These are phyloP conservation scores for Anniella stebbinsi DNA, from an alignment of 2,797 vertebrate species.

Conservation along the genomic window DNA sequence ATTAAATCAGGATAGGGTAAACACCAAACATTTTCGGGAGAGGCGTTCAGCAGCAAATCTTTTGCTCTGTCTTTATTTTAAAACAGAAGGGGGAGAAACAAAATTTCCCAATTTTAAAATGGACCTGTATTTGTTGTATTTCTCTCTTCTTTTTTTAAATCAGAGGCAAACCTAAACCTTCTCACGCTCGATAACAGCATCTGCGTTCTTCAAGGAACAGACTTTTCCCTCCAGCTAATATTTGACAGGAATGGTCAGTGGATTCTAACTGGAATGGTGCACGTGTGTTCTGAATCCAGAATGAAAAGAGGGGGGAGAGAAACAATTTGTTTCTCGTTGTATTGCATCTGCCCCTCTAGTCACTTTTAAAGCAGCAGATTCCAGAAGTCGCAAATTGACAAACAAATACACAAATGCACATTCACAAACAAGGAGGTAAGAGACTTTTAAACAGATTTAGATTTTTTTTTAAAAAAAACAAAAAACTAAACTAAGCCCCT, in stretches of 20 bases:
- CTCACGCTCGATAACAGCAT: constrained; percentile 70
- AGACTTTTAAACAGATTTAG: constrained; percentile 70
- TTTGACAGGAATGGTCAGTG: constrained; percentile 80
- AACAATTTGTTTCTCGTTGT: constrained; percentile 74
- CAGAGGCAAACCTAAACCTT: constrained; percentile 43
- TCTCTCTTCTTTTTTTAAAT: constrained; percentile 48
- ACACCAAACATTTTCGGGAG: constrained; percentile 20
- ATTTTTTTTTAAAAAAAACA: constrained; percentile 30
- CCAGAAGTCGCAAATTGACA: constrained; percentile 62
- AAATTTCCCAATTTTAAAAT: constrained; percentile 23
- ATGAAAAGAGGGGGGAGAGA: constrained; percentile 70
- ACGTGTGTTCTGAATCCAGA: constrained; percentile 82
- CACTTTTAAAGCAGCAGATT: constrained; percentile 71
- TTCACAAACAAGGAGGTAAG: constrained; percentile 61
- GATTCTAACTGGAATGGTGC: constrained; percentile 80
- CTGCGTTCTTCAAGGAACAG: constrained; percentile 79
- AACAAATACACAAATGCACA: constrained; percentile 65
- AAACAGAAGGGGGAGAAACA: constrained; percentile 22
- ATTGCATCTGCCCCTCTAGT: constrained; percentile 66
- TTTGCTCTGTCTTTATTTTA: constrained; percentile 41
- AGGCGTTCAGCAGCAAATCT: constrained; percentile 53
- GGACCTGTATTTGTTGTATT: constrained; percentile 25
- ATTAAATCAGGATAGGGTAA: constrained; percentile 41
- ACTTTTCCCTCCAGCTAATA: constrained; percentile 81
- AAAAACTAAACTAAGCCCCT: constrained; percentile 69